Conservation (phyloP, 2,113 vertebrate species). For the Origma solitaria region DNA sequence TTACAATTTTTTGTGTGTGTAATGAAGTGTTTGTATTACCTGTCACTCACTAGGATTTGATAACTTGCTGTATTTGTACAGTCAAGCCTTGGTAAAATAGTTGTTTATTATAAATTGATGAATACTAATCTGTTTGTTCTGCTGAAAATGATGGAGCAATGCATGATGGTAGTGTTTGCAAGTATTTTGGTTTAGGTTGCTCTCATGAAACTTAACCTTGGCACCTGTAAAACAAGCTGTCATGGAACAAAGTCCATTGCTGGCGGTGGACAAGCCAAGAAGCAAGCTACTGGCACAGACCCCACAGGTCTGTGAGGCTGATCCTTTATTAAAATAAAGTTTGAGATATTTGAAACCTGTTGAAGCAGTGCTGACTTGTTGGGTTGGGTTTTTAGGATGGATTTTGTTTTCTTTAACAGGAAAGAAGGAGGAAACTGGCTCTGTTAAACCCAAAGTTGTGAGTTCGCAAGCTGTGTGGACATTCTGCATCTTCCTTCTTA, state of each 20-base stretch:
- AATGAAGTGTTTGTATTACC: slow-evolving; percentile 68
- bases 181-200: slow-evolving; percentile 52
- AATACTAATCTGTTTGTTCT: slow-evolving; percentile 66
- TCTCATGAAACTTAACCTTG: slow-evolving; percentile 29
- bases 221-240: slow-evolving; percentile 49
- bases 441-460: neutral
- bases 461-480: neutral
- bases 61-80: slow-evolving; percentile 72
- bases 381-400: neutral
- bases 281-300: slow-evolving; percentile 33
- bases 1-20: slow-evolving; percentile 42
- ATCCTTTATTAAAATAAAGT: slow-evolving; percentile 76
- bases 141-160: slow-evolving; percentile 52
- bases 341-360: slow-evolving; percentile 62
- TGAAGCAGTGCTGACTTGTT: slow-evolving; percentile 19
- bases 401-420: neutral
- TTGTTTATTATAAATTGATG: slow-evolving; percentile 61
- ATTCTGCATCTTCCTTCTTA: neutral
- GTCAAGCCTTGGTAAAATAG: slow-evolving; percentile 66
- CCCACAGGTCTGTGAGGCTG: slow-evolving; percentile 44
- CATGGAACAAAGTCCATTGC: slow-evolving; percentile 70
- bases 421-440: neutral
- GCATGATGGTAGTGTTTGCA: slow-evolving; percentile 62
- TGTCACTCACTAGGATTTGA: slow-evolving; percentile 53
- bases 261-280: slow-evolving; percentile 65